These are phyloP conservation scores for Pachyrhynchus sulphureomaculatus DNA, from an alignment of 1,140 invertebrate genomes.

Conservation along the genomic window DNA sequence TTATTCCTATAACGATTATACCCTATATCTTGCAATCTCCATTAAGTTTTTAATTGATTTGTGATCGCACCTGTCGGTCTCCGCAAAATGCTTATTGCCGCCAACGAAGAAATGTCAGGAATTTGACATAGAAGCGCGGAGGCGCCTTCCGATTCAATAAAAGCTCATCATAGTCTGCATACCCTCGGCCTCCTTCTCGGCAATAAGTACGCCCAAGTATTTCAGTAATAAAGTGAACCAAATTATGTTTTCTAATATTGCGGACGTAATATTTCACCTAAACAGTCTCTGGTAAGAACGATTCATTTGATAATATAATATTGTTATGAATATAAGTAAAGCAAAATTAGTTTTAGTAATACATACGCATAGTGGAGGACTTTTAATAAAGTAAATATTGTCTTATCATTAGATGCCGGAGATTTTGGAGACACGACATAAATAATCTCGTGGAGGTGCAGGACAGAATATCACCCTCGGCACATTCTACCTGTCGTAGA, in stretches of 20 bases:
- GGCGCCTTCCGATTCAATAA: conserved; percentile 15
- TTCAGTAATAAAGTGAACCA: conserved; percentile 7
- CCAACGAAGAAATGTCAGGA: conserved; percentile 4
- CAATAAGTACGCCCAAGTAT: conserved; percentile 18
- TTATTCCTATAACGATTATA: no score
- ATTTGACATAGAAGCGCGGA: conserved; percentile 5
- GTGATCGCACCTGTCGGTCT: neutral
- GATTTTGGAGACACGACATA: no score
- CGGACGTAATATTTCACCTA: neutral
- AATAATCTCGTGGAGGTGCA: no score
- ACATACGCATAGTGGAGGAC: no score
- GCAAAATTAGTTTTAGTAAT: no score
- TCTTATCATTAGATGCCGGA: no score
- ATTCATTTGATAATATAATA: no score
- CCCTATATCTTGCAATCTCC: no score
- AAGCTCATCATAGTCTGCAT: conserved; percentile 20
- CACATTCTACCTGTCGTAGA: no score
- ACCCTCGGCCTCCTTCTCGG: conserved; percentile 7
- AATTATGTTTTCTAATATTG: conserved; percentile 10
- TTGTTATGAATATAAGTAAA: no score
- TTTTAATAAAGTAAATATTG: no score
- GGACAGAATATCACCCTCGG: no score
- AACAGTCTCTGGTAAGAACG: neutral
- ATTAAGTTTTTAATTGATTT: neutral
- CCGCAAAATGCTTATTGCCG: conserved; percentile 9